Conservation (phyloP, 2,888 invertebrate genomes). For the Rotaria sp. region DNA sequence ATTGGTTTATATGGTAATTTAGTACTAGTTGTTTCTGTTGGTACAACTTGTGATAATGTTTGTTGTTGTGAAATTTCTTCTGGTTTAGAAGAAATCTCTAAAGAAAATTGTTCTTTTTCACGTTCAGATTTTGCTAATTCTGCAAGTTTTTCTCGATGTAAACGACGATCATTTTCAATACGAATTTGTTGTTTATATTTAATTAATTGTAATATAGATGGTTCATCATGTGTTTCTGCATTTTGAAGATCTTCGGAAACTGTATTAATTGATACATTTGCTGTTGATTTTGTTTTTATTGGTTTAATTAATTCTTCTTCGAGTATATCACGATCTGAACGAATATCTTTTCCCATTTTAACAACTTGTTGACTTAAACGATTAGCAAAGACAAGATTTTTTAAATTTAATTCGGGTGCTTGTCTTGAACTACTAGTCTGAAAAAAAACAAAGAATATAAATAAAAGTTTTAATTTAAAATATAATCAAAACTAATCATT, state of each 20-base stretch:
- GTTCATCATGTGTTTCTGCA: background rate
- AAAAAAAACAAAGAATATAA: background rate
- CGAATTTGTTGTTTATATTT: slow-evolving; percentile 3
- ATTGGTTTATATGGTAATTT: background rate
- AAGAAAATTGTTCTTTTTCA: background rate
- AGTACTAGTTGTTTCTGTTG: background rate
- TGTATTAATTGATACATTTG: background rate
- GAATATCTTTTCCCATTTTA: background rate
- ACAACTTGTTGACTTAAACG: background rate
- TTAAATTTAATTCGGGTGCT: background rate
- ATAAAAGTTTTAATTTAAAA: background rate
- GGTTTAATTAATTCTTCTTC: background rate
- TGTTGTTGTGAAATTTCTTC: background rate
- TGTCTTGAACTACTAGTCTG: background rate
- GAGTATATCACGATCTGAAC: background rate
- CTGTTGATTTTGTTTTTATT: background rate
- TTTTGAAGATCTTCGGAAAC: background rate
- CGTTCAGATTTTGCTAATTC: background rate
- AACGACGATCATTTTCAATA: background rate
- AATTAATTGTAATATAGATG: background rate
- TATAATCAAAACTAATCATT: background rate
- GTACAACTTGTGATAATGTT: too few species aligned
- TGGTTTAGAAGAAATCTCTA: background rate
- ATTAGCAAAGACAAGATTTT: background rate
- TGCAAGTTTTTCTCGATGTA: background rate